A percentile compares a stretch with the other conserved stretches of the same genome.
These are phyloP conservation scores for Automeris io DNA, from an alignment of 2,888 invertebrate genomes.

Conservation along the genomic window DNA sequence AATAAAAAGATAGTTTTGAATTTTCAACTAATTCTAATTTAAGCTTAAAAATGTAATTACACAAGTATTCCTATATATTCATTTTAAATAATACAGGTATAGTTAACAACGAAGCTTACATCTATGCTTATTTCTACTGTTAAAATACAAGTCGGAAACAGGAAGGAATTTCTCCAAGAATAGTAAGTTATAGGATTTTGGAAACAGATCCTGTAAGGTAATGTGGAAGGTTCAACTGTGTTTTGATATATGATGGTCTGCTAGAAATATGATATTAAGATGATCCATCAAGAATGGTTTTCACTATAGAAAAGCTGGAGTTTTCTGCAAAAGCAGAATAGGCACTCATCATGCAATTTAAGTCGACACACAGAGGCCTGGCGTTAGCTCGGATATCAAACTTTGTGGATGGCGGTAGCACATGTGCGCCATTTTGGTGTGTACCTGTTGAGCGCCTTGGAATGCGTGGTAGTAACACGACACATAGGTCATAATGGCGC, in stretches of 20 bases:
- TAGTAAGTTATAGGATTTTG: not conserved
- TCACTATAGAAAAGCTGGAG: not conserved
- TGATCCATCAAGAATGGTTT: not conserved
- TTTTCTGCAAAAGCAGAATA: conserved; percentile 21
- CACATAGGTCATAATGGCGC: conserved; percentile 99
- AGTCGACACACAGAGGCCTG: conserved; percentile 68
- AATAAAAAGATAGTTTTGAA: no score
- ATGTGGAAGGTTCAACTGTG: not conserved
- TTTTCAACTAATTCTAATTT: no score
- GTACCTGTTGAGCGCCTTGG: conserved; percentile 99
- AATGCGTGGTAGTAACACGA: conserved; percentile 99
- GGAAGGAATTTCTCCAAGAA: not conserved
- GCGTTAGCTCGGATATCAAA: conserved; percentile 57
- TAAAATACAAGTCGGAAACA: conserved; percentile 44
- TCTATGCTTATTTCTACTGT: conserved; percentile 27
- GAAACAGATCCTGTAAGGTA: not conserved
- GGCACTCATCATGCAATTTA: conserved; percentile 60
- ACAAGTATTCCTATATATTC: conserved; percentile 36
- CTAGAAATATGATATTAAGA: not conserved
- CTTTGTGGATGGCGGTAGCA: conserved; percentile 39
- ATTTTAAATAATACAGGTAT: not conserved
- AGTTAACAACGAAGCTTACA: conserved; percentile 1
- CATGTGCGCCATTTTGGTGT: conserved; percentile 47
- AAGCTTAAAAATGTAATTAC: conserved; percentile 16
- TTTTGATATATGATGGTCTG: not conserved